Evolutionary conservation across 2,888 invertebrate species (phyloP).

Genomic region (Adelognathus sp.): DNA sequence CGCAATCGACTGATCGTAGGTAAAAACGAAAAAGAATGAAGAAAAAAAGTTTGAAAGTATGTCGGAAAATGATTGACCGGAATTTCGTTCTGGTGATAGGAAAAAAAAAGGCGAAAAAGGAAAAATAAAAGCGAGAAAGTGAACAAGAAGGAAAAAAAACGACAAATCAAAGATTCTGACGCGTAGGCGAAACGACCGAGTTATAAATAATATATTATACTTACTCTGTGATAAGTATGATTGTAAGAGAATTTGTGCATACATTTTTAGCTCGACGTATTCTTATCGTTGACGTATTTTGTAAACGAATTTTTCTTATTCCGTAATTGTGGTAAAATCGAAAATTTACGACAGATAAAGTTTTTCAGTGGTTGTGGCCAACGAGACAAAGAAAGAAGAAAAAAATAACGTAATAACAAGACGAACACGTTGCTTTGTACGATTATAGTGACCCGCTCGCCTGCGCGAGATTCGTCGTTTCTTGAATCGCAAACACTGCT

Average conservation of each 20-base stretch:
- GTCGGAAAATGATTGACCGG: not conserved
- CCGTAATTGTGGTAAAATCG: constrained; percentile 30
- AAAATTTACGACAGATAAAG: constrained; percentile 12
- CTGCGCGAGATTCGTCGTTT: constrained; percentile 21
- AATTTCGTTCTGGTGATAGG: not conserved
- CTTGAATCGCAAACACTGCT: constrained; percentile 27
- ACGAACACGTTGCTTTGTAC: not conserved
- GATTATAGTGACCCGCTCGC: not conserved
- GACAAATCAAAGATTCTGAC: constrained; percentile 55
- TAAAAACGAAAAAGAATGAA: constrained; percentile 15
- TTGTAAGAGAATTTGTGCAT: constrained; percentile 65
- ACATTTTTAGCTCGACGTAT: constrained; percentile 13
- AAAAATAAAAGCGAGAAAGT: not conserved
- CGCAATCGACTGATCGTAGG: constrained; percentile 45
- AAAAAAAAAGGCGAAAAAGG: not conserved
- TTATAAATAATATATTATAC: constrained; percentile 70
- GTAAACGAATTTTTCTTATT: constrained; percentile 49
- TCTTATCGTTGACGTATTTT: constrained; percentile 39
- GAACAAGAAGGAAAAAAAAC: constrained; percentile 16
- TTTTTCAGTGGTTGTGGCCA: constrained; percentile 36
- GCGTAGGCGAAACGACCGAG: constrained; percentile 65
- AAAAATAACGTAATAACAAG: not conserved
- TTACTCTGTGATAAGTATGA: constrained; percentile 78
- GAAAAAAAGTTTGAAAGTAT: constrained; percentile 27
- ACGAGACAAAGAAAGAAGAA: constrained; percentile 2